Evolutionary conservation across 2,888 invertebrate genomes (phyloP).

Genomic region (Oscheius sp.): DNA sequence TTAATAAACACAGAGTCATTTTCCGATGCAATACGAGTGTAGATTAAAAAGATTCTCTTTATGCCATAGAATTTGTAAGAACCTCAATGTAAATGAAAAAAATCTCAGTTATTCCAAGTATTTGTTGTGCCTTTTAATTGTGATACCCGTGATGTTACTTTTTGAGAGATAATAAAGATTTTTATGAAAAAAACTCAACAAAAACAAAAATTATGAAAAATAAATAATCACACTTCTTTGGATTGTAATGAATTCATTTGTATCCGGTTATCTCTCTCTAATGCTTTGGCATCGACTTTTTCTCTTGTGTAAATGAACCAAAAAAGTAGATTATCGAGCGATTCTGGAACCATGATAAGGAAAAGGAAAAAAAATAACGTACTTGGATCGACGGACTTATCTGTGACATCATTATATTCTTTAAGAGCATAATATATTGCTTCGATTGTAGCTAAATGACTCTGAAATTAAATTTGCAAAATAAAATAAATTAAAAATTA

Average conservation of each 20-base stretch:
- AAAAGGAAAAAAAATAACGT: not conserved
- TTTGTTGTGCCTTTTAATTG: conserved; percentile 22
- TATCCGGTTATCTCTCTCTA: not conserved
- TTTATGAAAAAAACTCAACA: not conserved
- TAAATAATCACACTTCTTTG: not conserved
- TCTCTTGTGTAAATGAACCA: conserved; percentile 68
- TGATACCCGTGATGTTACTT: conserved; percentile 4
- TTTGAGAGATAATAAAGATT: conserved; percentile 14
- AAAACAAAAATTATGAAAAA: not conserved
- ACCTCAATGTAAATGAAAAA: conserved; percentile 5
- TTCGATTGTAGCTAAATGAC: conserved; percentile 76
- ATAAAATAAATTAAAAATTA: not conserved
- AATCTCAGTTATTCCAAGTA: conserved; percentile 26
- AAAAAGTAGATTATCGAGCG: conserved; percentile 67
- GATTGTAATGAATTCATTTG: not conserved
- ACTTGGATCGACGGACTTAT: conserved; percentile 40
- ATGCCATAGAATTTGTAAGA: conserved; percentile 11
- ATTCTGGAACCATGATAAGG: conserved; percentile 36
- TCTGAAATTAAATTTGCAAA: not conserved
- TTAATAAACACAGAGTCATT: conserved; percentile 1
- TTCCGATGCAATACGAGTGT: not conserved
- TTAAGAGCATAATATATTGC: conserved; percentile 74
- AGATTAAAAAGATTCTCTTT: not conserved
- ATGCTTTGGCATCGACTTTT: conserved; percentile 42
- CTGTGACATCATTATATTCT: conserved; percentile 55